phyloP scores from a whole-genome alignment of 2,888 invertebrate genomes.

The Fragum whitleyi region DNA sequence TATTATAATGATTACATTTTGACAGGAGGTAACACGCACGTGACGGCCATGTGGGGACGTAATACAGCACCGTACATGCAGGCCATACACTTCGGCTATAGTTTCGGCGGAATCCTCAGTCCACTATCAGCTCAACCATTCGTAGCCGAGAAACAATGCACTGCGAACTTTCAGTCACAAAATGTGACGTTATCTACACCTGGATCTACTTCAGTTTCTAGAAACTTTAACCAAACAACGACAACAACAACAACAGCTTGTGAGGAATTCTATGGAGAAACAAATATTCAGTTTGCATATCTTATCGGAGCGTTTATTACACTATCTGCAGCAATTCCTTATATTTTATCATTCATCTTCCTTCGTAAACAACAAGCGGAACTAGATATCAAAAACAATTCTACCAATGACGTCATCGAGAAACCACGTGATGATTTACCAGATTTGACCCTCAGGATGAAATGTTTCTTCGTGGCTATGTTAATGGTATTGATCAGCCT shows the following conservation, averaged over 20 bases:
- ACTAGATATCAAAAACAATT: slow-evolving; percentile 22
- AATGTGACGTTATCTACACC: not conserved
- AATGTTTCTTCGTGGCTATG: slow-evolving; percentile 50
- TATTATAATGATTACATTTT: too few species aligned
- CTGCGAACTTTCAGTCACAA: not conserved
- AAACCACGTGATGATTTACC: slow-evolving; percentile 44
- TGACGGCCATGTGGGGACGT: slow-evolving; percentile 75
- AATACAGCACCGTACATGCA: slow-evolving; percentile 85
- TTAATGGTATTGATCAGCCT: slow-evolving; percentile 58
- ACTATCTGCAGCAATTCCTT: slow-evolving; percentile 58
- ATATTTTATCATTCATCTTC: slow-evolving; percentile 54
- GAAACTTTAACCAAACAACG: not conserved
- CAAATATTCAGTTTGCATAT: slow-evolving; percentile 59
- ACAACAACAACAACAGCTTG: not conserved
- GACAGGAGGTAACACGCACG: slow-evolving; percentile 59
- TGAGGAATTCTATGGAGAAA: slow-evolving; percentile 36
- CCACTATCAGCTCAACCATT: slow-evolving; percentile 85
- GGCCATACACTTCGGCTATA: slow-evolving; percentile 85
- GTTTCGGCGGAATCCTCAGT: slow-evolving; percentile 85
- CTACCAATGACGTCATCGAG: slow-evolving; percentile 33
- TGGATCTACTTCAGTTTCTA: not conserved
- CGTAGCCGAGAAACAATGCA: slow-evolving; percentile 53
- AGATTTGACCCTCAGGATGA: slow-evolving; percentile 51
- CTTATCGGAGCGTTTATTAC: slow-evolving; percentile 57
- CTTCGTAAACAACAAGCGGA: slow-evolving; percentile 4